Evolutionary conservation across 2,888 invertebrate species (phyloP).

Genomic region (Mesoligia furuncula): DNA sequence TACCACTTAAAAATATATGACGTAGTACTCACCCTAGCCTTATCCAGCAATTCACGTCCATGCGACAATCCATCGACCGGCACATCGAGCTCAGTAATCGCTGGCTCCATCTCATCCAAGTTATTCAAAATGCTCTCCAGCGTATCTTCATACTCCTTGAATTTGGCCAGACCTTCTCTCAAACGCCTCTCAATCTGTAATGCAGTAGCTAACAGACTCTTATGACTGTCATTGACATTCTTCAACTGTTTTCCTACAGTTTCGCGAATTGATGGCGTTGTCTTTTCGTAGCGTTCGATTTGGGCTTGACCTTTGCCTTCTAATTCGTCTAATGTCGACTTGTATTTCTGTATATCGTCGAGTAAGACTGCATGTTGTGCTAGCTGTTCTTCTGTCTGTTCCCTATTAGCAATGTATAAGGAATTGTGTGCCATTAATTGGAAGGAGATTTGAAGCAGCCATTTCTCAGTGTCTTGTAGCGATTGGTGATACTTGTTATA

Average conservation of each 20-base stretch:
- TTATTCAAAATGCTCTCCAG: conserved; percentile 96
- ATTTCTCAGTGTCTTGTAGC: conserved; percentile 98
- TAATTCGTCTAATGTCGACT: conserved; percentile 94
- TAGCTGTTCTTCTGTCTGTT: conserved; percentile 97
- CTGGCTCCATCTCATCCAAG: conserved; percentile 94
- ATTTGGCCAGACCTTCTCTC: conserved; percentile 96
- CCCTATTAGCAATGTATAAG: conserved; percentile 96
- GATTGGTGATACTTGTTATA: conserved; percentile 97
- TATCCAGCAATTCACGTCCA: conserved; percentile 93
- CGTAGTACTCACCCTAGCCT: conserved; percentile 92
- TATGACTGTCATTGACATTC: conserved; percentile 98
- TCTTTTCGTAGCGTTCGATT: conserved; percentile 94
- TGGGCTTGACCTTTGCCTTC: conserved; percentile 96
- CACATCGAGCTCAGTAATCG: conserved; percentile 94
- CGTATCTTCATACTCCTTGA: conserved; percentile 98
- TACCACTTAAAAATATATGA: background rate
- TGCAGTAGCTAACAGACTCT: conserved; percentile 96
- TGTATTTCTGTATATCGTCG: conserved; percentile 95
- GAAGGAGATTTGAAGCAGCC: conserved; percentile 98
- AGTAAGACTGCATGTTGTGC: conserved; percentile 95
- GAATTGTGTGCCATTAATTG: conserved; percentile 99
- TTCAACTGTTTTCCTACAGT: conserved; percentile 96
- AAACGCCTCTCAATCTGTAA: conserved; percentile 97
- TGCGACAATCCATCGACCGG: conserved; percentile 94
- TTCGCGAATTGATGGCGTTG: conserved; percentile 93